Evolutionary conservation across 2,797 vertebrate genomes (phyloP), one percentile per base, ranked within the genome.

Genomic region (Cirrhinus mrigala): DNA sequence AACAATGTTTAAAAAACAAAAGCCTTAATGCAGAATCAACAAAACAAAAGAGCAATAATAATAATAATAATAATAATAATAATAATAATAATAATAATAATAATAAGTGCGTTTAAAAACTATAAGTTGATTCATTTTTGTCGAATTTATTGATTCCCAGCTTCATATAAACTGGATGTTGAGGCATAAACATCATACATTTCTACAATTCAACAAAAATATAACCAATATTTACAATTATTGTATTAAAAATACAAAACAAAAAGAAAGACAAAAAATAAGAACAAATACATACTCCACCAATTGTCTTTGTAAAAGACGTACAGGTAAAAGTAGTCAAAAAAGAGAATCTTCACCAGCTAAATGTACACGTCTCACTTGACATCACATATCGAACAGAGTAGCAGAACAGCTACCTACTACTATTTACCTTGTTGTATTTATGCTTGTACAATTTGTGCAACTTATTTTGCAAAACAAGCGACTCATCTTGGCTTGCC

Each of bases 211-310:
- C 97, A 99, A 99, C 98, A 99, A 99, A 99, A 99, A 99, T 99
- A 99, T 96, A 99, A 99, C 98, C 98, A 97, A 97, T 99, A 99
- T 99, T 97, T 99, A 99, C 98, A 99, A 99, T 99, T 99, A 98
- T 99, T 98, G 97, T 99, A 99, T 99, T 99, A 98, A 99, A 99
- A 99, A 99, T 99, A 99, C 98, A 99, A 99, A 99, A 97, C 48
- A 78, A 77, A 96, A 96, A 71, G 37, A 77, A 71, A 66, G 50
- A 56, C n/a, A 66, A 81, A 84, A 68, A 40, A 73, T 24, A 95
- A 95, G 92, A 92, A 94, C 92, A 29, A 95, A 98, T 97, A 97
- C 97, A 91, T 97, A 98, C 97, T 98, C 97, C 96, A 97, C 97
- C 98, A 95, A 98, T 92, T 99, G 98, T 99, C 98, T 99, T 99